phyloP scores from a whole-genome alignment of 2,797 vertebrate species.

The Kryptolebias ocellatus region DNA sequence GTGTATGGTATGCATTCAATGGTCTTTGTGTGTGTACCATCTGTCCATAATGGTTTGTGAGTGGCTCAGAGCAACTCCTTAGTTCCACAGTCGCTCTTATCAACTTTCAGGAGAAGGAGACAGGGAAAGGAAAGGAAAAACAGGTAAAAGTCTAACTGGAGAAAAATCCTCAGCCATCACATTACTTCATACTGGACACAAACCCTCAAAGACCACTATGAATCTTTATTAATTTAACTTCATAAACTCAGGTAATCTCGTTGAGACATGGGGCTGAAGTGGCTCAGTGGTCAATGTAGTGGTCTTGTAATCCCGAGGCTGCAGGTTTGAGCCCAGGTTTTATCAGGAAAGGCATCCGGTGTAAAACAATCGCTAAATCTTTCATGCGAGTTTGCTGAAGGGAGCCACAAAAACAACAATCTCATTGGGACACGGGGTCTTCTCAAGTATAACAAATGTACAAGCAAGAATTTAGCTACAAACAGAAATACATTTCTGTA shows the following conservation, averaged over 20 bases:
- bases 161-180: constrained; percentile 61
- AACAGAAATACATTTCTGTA: no score
- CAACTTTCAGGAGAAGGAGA: constrained; percentile 63
- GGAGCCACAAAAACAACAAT: neutral
- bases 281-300: no score
- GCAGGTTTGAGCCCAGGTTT: no score
- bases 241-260: neutral
- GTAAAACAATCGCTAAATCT: no score
- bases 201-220: constrained; percentile 57
- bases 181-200: constrained; percentile 63
- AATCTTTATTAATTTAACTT: constrained; percentile 17
- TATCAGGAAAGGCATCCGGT: no score
- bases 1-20: constrained; percentile 47
- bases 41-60: constrained; percentile 62
- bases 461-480: no score
- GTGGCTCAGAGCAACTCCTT: constrained; percentile 51
- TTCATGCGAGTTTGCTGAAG: no score
- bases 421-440: neutral
- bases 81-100: constrained; percentile 67
- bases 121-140: constrained; percentile 58
- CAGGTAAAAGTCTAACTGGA: constrained; percentile 65
- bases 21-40: constrained; percentile 56
- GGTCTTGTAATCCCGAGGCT: no score
- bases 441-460: no score
- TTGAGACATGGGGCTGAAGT: neutral